Base-by-base conservation (phyloP, 2,888 invertebrate species). In the Buathra laborator region DNA sequence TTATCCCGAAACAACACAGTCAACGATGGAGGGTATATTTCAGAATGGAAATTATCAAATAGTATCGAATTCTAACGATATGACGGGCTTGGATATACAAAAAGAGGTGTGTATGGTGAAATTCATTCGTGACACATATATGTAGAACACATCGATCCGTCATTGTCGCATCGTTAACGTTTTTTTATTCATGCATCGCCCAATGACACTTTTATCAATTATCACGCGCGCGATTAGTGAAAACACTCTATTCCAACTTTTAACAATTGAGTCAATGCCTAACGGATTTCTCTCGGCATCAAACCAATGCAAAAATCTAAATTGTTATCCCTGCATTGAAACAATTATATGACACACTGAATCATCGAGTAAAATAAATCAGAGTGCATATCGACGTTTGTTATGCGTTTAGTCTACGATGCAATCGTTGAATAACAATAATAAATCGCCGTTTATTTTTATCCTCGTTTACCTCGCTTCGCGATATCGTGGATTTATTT, bases 11-110 rank as follows among this genome's bases (percentile, higher is more conserved):
- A 29, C 24, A 51, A 68, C 43, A 9, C 37, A 9, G 37, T 9
- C 48, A n/a, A n/a, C 12, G 87, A 93, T 93, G 93, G 93, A 93
- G 87, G 91, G 91, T 71, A 87, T 92, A 62, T 91, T 93, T 86
- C 91, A 91, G 75, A 93, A 93, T 90, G 93, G 93, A 46, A 93
- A 93, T 89, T 90, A 90, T 80, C 89, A 90, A 64, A 90, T 89
- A 81, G 89, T 89, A 72, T 81, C 89, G 6, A 91, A 91, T 64
- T 87, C 89, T n/a, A 92, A 91, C 77, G 86, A 87, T 56, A 88
- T 90, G 88, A 89, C 87, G 71, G 86, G 87, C 2, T 86, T 89
- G 70, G 90, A 92, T 81, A 87, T 90, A 19, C 88, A 86, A 70
- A 93, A 93, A 78, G 91, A 93, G 91, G 93, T 93, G 87, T 86